phyloP scores from a whole-genome alignment of 1,140 invertebrate species.

The Drosophila navojoa region DNA sequence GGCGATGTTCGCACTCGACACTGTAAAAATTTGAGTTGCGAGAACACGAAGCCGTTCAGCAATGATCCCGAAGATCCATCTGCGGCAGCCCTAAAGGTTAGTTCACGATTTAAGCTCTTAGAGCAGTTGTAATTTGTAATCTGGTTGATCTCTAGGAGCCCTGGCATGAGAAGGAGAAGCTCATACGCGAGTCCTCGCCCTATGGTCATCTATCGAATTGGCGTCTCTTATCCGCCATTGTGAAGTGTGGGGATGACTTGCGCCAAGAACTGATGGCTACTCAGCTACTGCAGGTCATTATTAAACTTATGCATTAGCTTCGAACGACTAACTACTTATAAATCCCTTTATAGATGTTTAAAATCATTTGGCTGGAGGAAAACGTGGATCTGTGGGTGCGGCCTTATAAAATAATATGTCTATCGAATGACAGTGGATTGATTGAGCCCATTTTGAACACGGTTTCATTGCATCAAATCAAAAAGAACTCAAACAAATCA shows the following conservation, averaged over 20 bases:
- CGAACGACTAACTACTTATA: not conserved
- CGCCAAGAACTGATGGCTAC: conserved; percentile 98
- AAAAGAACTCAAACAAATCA: conserved; percentile 96
- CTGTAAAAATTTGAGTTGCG: conserved; percentile 92
- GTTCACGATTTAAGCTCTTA: not conserved
- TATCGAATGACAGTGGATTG: conserved; percentile 96
- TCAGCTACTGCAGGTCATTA: conserved; percentile 91
- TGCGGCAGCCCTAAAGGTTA: conserved; percentile 95
- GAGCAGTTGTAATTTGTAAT: not conserved
- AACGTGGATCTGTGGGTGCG: conserved; percentile 95
- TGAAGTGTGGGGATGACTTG: conserved; percentile 99
- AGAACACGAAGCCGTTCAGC: conserved; percentile 91
- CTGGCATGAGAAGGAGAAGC: conserved; percentile 91
- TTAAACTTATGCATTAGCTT: not conserved
- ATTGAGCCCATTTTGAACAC: conserved; percentile 98
- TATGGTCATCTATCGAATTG: conserved; percentile 97
- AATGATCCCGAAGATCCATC: conserved; percentile 98
- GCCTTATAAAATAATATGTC: conserved; percentile 91
- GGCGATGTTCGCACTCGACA: conserved; percentile 95
- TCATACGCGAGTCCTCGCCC: conserved; percentile 95
- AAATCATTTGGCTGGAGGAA: conserved; percentile 96
- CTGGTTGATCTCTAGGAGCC: conserved; percentile 86
- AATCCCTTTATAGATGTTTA: conserved; percentile 86
- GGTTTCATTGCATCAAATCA: conserved; percentile 98
- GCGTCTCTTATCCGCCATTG: conserved; percentile 96